These are phyloP conservation scores for Erethizon dorsatum DNA, from an alignment of 2,797 vertebrate genomes.

Conservation along the genomic window DNA sequence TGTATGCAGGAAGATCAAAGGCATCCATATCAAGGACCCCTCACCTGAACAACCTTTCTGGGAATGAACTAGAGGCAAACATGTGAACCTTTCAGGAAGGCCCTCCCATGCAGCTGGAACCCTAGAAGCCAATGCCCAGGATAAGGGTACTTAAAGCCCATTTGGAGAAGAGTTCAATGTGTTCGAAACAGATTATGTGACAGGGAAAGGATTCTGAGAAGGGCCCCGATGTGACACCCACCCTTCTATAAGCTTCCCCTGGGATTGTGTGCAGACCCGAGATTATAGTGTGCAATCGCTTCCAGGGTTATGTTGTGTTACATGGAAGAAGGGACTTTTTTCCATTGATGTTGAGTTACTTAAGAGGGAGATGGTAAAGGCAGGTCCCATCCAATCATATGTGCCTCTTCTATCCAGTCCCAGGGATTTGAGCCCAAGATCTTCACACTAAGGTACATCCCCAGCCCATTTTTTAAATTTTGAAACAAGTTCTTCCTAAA, in stretches of 20 bases:
- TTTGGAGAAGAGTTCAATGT: background rate
- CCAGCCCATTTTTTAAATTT: background rate
- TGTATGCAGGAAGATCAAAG: background rate
- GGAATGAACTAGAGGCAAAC: background rate
- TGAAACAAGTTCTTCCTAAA: background rate
- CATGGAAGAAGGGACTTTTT: background rate
- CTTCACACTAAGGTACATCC: background rate
- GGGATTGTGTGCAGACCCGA: background rate
- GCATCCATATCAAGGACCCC: background rate
- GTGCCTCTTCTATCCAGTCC: background rate
- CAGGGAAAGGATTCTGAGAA: background rate
- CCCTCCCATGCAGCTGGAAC: background rate
- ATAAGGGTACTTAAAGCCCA: background rate
- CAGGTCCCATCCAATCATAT: background rate
- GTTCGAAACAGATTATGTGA: background rate
- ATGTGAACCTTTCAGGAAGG: background rate
- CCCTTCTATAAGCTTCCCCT: background rate
- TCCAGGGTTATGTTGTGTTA: background rate
- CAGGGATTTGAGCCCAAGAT: background rate
- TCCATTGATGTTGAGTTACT: background rate
- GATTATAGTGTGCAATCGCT: background rate
- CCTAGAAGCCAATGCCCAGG: background rate
- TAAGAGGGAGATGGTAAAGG: background rate
- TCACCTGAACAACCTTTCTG: background rate
- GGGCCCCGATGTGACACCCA: background rate